Conservation (phyloP, 2,888 invertebrate genomes). For the Trichopoda pennipes region DNA sequence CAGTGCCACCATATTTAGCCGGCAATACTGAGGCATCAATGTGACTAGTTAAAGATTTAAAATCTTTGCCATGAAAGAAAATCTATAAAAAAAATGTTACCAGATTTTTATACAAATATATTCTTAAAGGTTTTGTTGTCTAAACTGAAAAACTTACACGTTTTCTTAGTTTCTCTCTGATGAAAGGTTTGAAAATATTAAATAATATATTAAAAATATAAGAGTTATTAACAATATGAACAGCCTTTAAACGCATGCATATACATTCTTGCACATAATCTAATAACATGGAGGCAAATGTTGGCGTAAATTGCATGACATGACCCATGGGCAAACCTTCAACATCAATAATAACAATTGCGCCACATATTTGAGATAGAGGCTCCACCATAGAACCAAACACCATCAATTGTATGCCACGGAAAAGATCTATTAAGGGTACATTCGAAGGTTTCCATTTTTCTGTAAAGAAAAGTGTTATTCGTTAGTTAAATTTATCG, state of each 20-base stretch:
- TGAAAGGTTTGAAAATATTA: slow-evolving; percentile 92
- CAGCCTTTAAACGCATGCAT: slow-evolving; percentile 90
- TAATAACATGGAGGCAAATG: slow-evolving; percentile 86
- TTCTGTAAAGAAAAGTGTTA: slow-evolving; percentile 80
- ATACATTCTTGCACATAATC: slow-evolving; percentile 91
- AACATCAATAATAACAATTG: slow-evolving; percentile 88
- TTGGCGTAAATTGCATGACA: slow-evolving; percentile 89
- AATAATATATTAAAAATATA: slow-evolving; percentile 92
- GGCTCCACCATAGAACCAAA: slow-evolving; percentile 91
- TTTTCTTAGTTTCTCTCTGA: slow-evolving; percentile 90
- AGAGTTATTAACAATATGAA: slow-evolving; percentile 94
- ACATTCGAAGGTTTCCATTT: slow-evolving; percentile 89
- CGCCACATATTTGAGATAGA: slow-evolving; percentile 88
- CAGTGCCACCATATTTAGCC: slow-evolving; percentile 85
- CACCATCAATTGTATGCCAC: slow-evolving; percentile 85
- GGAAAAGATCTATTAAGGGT: slow-evolving; percentile 85
- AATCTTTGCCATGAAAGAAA: slow-evolving; percentile 88
- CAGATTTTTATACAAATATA: background rate
- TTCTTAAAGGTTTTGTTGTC: background rate
- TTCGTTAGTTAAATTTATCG: background rate
- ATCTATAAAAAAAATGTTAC: slow-evolving; percentile 81
- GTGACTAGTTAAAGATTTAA: slow-evolving; percentile 83
- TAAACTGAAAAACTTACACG: slow-evolving; percentile 82
- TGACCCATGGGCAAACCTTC: slow-evolving; percentile 88
- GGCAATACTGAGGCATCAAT: slow-evolving; percentile 84